Base-by-base conservation (phyloP, 2,888 invertebrate genomes). In the Stenchaetothrips biformis region DNA sequence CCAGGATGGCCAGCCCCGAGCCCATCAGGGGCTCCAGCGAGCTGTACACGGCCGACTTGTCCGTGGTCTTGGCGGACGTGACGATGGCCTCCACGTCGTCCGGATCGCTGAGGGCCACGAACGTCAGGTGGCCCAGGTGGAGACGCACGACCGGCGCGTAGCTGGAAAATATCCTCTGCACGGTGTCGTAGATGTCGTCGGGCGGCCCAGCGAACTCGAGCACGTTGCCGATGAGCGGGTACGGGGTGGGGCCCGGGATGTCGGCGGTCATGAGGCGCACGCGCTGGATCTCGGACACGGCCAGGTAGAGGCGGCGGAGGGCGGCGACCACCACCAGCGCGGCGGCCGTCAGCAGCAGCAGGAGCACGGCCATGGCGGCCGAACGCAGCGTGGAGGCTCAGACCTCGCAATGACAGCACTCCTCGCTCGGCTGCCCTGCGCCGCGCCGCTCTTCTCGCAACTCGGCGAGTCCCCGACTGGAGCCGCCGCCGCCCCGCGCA, bases 1-100 rank as follows among this genome's bases (percentile, higher is more conserved):
- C 25, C 21, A 74, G 67, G 25, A 74, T 21, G 67, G 67, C 67
- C 25, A 74, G 67, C 21, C 67, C 67, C 9, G 67, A 21, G 25
- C 67, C 67, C 67, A 74, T 74, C 25, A 74, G 67, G 21, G 67
- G 67, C 67, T 74, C 67, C 25, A 74, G 67, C 67, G 67, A 21
- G 21, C 21, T 7, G 67, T 74, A 74, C 67, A 74, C 67, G 21
- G 25, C 25, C 25, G 67, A 74, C 67, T 74, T 74, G 67, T 74
- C 67, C 67, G 67, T 25, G 21, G 67, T 74, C 25, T 21, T n/a
- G 67, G 6, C 67, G 67, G 21, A 25, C 67, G 67, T 74, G 21
- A 74, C 11, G 21, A 74, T 25, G 25, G 67, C 67, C 67, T 74
- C 67, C 67, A 74, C 25, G 67, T 74, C 67, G 67, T 74, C 67